Evolutionary conservation across 2,113 vertebrate species (phyloP).

Genomic region (Syngnathus typhle): DNA sequence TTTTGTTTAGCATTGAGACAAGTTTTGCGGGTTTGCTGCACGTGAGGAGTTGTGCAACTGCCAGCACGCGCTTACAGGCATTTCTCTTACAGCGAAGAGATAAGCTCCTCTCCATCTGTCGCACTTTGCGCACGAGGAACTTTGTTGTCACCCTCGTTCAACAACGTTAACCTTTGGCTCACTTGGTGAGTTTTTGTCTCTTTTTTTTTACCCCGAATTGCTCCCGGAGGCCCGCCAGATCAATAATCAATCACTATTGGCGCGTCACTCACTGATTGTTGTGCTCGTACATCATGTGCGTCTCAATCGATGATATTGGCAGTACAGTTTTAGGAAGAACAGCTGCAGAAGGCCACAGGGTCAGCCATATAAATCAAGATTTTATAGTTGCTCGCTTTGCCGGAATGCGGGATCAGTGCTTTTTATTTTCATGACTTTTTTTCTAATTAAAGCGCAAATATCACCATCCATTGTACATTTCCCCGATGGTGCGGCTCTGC

Average conservation of each 20-base stretch:
- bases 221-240: background rate
- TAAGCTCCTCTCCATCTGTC: slow-evolving; percentile 59
- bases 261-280: slow-evolving; percentile 17
- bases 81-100: slow-evolving; percentile 43
- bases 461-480: slow-evolving; percentile 1
- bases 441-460: slow-evolving; percentile 34
- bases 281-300: background rate
- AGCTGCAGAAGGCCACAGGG: slow-evolving; percentile 39
- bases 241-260: slow-evolving; percentile 20
- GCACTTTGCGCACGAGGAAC: slow-evolving; percentile 27
- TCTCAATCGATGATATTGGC: slow-evolving; percentile 29
- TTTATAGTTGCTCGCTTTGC: slow-evolving; percentile 44
- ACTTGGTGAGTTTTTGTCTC: background rate
- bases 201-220: background rate
- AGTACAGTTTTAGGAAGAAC: slow-evolving; percentile 28
- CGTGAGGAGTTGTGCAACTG: slow-evolving; percentile 12
- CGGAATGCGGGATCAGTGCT: background rate
- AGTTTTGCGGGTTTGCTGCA: slow-evolving; percentile 10
- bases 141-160: slow-evolving; percentile 9
- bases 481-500: slow-evolving; percentile 15
- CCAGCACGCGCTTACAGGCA: slow-evolving; percentile 16
- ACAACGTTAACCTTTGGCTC: background rate
- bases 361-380: slow-evolving; percentile 45
- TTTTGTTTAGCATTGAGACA: background rate
- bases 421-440: slow-evolving; percentile 21